Conservation (phyloP, 2,888 invertebrate species). For the Lomographa bimaculata region DNA sequence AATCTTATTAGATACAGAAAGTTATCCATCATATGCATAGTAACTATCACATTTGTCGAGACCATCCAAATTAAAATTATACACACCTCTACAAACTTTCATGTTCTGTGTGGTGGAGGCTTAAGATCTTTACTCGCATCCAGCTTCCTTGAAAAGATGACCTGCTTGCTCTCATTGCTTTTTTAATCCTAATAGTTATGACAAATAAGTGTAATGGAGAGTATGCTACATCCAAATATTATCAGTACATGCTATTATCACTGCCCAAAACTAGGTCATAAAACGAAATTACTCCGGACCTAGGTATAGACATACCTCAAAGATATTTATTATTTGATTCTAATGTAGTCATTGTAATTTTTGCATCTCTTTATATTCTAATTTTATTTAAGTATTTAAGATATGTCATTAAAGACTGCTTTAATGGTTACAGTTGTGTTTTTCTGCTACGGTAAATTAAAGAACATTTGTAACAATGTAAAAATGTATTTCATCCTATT, state of each 20-base stretch:
- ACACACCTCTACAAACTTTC: too few species aligned
- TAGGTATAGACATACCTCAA: slow-evolving; percentile 47
- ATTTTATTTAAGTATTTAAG: slow-evolving; percentile 50
- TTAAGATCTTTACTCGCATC: too few species aligned
- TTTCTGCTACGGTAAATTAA: slow-evolving; percentile 9
- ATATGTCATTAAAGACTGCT: slow-evolving; percentile 75
- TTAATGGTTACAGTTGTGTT: slow-evolving; percentile 41
- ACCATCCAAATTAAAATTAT: too few species aligned
- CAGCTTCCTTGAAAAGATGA: too few species aligned
- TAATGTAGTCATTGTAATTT: slow-evolving; percentile 50
- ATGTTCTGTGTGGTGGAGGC: too few species aligned
- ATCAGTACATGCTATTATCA: slow-evolving; percentile 31
- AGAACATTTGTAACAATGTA: slow-evolving; percentile 17
- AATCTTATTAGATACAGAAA: too few species aligned
- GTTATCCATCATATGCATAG: too few species aligned
- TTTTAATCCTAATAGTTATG: too few species aligned
- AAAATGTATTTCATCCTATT: slow-evolving; percentile 35
- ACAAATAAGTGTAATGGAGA: slow-evolving; percentile 20
- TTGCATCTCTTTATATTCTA: slow-evolving; percentile 33
- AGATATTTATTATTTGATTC: slow-evolving; percentile 63
- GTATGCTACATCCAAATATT: slow-evolving; percentile 32
- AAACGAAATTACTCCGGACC: slow-evolving; percentile 30
- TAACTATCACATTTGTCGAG: too few species aligned
- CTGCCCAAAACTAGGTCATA: slow-evolving; percentile 37
- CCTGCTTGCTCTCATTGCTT: slow-evolving; percentile 11